These are phyloP conservation scores for Hystrix cristata DNA, from an alignment of 2,113 vertebrate genomes.

Conservation along the genomic window DNA sequence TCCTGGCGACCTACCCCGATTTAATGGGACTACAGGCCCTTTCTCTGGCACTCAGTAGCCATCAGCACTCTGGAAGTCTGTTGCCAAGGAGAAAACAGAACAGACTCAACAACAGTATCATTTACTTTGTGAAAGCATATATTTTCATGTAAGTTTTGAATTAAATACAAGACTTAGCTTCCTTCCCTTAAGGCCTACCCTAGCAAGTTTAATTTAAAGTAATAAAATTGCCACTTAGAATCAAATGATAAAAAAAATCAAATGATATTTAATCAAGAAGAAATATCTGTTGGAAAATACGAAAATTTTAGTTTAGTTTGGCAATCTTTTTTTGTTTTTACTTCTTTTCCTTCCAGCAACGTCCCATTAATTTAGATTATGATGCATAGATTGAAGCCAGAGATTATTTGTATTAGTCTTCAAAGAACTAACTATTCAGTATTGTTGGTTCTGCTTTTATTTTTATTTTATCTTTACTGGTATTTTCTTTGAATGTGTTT, in stretches of 20 bases:
- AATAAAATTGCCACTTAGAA: background rate
- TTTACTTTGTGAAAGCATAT: background rate
- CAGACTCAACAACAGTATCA: background rate
- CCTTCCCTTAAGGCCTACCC: background rate
- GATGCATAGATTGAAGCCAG: background rate
- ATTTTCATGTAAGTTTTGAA: background rate
- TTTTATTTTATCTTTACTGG: background rate
- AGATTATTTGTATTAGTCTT: background rate
- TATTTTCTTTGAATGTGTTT: background rate
- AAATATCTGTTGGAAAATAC: conserved; percentile 45
- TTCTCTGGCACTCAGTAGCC: background rate
- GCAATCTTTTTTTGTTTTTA: background rate
- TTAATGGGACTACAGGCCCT: background rate
- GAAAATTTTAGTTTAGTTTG: conserved; percentile 13
- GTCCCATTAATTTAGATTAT: background rate
- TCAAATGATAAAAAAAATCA: background rate
- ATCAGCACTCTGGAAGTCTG: background rate
- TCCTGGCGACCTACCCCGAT: background rate
- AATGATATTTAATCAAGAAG: conserved; percentile 15
- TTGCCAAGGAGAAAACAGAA: background rate
- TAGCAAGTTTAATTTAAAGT: background rate
- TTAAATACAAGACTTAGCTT: conserved; percentile 27
- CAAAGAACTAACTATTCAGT: background rate
- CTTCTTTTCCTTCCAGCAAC: background rate
- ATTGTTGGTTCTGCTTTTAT: background rate